A percentile compares a stretch with the other conserved stretches of the same genome.
phyloP scores from a whole-genome alignment of 1,140 invertebrate genomes.

The Conus betulinus region DNA sequence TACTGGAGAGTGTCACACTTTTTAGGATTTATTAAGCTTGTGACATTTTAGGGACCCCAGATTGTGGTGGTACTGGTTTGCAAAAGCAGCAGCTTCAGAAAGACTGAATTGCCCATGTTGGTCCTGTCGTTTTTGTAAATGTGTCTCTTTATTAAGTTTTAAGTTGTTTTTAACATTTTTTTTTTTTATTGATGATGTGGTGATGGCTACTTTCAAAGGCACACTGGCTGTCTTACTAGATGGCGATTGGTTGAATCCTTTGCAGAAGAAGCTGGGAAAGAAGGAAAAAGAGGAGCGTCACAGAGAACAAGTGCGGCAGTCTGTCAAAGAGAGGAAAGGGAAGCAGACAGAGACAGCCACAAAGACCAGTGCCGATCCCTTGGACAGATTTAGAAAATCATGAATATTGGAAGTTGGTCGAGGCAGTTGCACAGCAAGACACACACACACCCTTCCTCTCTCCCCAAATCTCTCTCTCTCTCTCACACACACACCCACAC shows the following conservation, averaged over 20 bases:
- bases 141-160: background rate
- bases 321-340: background rate
- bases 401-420: background rate
- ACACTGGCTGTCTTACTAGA: background rate
- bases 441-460: too few relatives aligned
- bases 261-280: constrained; percentile 19
- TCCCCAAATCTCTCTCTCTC: too few relatives aligned
- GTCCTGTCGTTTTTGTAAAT: too few relatives aligned
- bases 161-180: background rate
- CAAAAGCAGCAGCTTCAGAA: too few relatives aligned
- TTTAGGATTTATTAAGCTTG: too few relatives aligned
- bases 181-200: background rate
- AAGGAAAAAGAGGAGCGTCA: constrained; percentile 11
- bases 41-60: too few relatives aligned
- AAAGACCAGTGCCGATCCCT: background rate
- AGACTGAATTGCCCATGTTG: too few relatives aligned
- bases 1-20: too few relatives aligned
- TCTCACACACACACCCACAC: too few relatives aligned
- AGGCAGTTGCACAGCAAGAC: too few relatives aligned
- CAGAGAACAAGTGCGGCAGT: background rate
- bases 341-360: background rate
- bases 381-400: background rate
- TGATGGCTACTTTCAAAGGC: too few relatives aligned
- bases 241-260: background rate
- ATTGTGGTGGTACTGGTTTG: too few relatives aligned